Base-by-base conservation (phyloP, 2,888 invertebrate genomes). In the Dascillus cervinus region DNA sequence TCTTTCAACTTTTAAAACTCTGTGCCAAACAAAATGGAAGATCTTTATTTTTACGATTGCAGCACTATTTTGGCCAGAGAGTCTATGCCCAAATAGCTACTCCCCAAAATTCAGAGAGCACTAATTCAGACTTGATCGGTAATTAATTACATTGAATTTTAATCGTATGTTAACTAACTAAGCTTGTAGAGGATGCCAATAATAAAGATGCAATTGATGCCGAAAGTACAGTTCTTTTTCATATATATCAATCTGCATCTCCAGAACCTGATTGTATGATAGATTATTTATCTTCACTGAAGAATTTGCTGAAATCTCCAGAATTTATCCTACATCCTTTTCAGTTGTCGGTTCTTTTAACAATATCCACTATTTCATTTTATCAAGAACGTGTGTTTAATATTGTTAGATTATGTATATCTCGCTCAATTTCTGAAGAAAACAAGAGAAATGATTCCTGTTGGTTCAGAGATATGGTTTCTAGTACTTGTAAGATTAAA, bases 1-100 rank as follows among this genome's bases (percentile, higher is more conserved):
- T 78, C 0, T 77, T 80, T 60, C 81, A 82, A 46, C 52, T 82
- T 26, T 58, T 82, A n/a, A 73, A 66, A 32, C 60, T 80, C 21
- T 75, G 74, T 46, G 60, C 61, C 25, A 56, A 64, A 30, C 60
- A 65, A 29, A 67, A 60, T 46, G 47, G 57, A 28, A 47, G 50
- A 37, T 44, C 46, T 2, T 40, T 65, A 13, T 62, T 64, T 43
- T 36, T 60, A 17, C 52, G 49, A 35, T 39, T 65, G 24, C 61
- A 64, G 29, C 37, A 55, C 29, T 64, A 64, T 46, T 65, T 65
- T 50, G 50, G 47, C 5, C 25, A 52, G 11, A 50, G 56, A 37
- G 51, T 64, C 32, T 60, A 65, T 41, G 43, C 43, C 14, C 50
- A 49, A 38, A 23, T 38, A 3, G 32, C 28, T 14, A 31, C 31